Evolutionary conservation across 2,797 vertebrate genomes (phyloP).

Genomic region (Sorex maritimensis): DNA sequence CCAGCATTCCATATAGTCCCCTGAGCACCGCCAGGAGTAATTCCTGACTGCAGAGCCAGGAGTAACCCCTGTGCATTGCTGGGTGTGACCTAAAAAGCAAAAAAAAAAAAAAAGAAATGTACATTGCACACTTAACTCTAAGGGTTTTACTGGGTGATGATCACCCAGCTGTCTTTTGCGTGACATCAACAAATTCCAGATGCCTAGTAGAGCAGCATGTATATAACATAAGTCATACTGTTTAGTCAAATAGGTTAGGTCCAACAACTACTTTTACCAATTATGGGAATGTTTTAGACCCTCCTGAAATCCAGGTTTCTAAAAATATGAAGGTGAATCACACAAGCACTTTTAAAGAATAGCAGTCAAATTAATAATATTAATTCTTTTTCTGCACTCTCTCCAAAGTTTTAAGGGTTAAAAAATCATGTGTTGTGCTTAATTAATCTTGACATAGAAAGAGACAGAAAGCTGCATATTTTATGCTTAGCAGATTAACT

Average conservation of each 20-base stretch:
- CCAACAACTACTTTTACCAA: neutral
- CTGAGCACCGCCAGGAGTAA: too few relatives aligned
- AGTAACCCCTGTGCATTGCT: too few relatives aligned
- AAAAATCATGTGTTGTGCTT: neutral
- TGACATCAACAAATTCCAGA: constrained; percentile 11
- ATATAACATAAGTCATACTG: neutral
- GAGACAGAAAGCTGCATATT: neutral
- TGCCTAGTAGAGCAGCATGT: neutral
- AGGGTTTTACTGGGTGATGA: neutral
- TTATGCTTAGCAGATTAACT: neutral
- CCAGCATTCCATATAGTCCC: too few relatives aligned
- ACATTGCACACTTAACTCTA: neutral
- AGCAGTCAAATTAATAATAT: too few relatives aligned
- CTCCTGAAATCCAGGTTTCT: constrained; percentile 3
- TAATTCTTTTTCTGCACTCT: neutral
- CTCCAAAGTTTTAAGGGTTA: neutral
- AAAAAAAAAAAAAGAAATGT: too few relatives aligned
- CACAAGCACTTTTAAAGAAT: constrained; percentile 1
- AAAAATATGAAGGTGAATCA: neutral
- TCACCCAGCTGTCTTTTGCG: neutral
- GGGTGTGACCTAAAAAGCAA: too few relatives aligned
- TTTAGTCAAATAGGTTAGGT: neutral
- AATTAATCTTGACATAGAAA: constrained; percentile 10
- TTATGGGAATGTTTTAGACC: neutral
- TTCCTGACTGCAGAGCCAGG: too few relatives aligned